Conservation (phyloP, 2,888 invertebrate genomes). For the Caenorhabditis uteleia region DNA sequence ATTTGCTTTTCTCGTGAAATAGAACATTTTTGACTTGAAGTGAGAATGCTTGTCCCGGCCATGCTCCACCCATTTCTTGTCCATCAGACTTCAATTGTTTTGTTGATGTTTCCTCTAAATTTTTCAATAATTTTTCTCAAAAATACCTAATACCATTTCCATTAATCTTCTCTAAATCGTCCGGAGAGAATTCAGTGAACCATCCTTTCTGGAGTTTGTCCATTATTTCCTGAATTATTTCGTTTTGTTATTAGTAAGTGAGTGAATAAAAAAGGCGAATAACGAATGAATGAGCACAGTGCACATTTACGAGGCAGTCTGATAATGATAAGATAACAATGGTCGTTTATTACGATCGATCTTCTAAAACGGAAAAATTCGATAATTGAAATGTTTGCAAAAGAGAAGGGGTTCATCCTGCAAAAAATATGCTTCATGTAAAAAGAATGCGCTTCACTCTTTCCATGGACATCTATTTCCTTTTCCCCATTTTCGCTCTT, state of each 20-base stretch:
- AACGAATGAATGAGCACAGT: not conserved
- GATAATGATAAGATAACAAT: slow-evolving; percentile 3
- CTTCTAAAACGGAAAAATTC: not conserved
- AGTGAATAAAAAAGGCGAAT: slow-evolving; percentile 1
- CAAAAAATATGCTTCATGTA: too few species aligned
- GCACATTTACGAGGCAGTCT: not conserved
- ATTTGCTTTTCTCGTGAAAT: slow-evolving; percentile 81
- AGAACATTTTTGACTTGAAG: slow-evolving; percentile 82
- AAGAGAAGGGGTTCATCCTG: not conserved
- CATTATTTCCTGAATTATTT: slow-evolving; percentile 74
- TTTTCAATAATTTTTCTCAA: slow-evolving; percentile 2
- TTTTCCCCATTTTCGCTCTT: too few species aligned
- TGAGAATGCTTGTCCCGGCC: slow-evolving; percentile 89
- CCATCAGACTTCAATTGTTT: slow-evolving; percentile 65
- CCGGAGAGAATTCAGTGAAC: slow-evolving; percentile 88
- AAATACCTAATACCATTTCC: slow-evolving; percentile 9
- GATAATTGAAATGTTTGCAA: not conserved
- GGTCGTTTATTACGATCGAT: not conserved
- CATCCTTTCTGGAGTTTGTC: slow-evolving; percentile 81
- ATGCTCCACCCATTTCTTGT: slow-evolving; percentile 73
- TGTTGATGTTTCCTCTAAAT: slow-evolving; percentile 23
- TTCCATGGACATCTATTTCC: too few species aligned
- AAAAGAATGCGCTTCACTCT: too few species aligned
- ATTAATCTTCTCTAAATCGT: slow-evolving; percentile 61
- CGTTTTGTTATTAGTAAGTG: too few species aligned